Evolutionary conservation across 1,140 invertebrate genomes (phyloP).

Genomic region (Triops longicaudatus): DNA sequence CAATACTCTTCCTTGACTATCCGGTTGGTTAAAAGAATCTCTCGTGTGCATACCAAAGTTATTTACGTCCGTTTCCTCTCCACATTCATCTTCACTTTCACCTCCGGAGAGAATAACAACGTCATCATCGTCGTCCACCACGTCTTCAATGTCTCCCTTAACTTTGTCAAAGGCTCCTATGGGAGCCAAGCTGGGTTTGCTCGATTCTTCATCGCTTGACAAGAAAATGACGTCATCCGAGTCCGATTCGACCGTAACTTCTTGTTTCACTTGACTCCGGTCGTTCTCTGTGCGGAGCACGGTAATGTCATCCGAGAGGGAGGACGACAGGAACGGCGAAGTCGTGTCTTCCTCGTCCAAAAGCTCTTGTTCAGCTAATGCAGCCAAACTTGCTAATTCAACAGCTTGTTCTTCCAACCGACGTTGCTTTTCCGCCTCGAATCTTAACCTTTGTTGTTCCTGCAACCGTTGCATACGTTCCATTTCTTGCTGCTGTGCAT

Average conservation of each 20-base stretch:
- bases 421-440: slow-evolving; percentile 43
- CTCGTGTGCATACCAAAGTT: slow-evolving; percentile 73
- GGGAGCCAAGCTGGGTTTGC: slow-evolving; percentile 21
- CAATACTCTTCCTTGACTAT: slow-evolving; percentile 82
- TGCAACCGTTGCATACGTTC: slow-evolving; percentile 53
- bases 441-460: slow-evolving; percentile 30
- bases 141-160: slow-evolving; percentile 43
- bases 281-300: background rate
- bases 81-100: slow-evolving; percentile 49
- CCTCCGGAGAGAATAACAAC: slow-evolving; percentile 59
- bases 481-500: slow-evolving; percentile 83
- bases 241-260: slow-evolving; percentile 18
- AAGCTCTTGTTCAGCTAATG: slow-evolving; percentile 23
- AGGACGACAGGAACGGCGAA: background rate
- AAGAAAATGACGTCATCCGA: slow-evolving; percentile 32
- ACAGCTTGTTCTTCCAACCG: slow-evolving; percentile 74
- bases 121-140: slow-evolving; percentile 55
- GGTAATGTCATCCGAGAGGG: slow-evolving; percentile 16
- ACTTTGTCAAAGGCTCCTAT: background rate
- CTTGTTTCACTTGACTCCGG: background rate
- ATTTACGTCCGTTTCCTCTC: slow-evolving; percentile 46
- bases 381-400: slow-evolving; percentile 42
- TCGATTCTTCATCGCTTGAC: slow-evolving; percentile 33
- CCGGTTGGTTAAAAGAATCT: slow-evolving; percentile 83
- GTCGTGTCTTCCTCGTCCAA: slow-evolving; percentile 17